These are phyloP conservation scores for Branchipolynoe longqiensis DNA, from an alignment of 2,888 invertebrate genomes.

Conservation along the genomic window DNA sequence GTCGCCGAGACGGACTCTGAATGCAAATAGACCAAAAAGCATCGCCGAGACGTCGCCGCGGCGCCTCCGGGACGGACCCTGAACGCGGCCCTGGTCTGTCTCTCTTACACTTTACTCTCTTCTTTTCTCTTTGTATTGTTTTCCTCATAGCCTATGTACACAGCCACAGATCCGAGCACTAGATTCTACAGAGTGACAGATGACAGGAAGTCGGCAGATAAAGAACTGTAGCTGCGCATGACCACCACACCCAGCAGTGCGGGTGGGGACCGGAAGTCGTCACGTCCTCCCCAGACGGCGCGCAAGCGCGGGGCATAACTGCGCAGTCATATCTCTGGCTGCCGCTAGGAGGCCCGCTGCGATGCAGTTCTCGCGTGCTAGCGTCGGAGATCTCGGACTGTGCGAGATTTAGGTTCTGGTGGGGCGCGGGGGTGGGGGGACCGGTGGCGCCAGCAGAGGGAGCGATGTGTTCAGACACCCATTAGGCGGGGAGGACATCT, in stretches of 20 bases:
- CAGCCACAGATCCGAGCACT: no score
- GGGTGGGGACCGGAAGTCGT: slow-evolving; percentile 19
- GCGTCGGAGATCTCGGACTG: background rate
- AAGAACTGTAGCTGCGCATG: slow-evolving; percentile 2
- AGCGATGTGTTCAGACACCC: background rate
- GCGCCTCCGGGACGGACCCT: no score
- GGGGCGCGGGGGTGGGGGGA: background rate
- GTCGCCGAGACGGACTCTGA: no score
- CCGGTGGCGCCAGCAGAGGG: background rate
- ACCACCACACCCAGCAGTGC: background rate
- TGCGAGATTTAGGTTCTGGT: background rate
- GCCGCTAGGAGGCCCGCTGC: background rate
- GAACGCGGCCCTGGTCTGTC: no score
- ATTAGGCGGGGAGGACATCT: no score
- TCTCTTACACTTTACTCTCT: no score
- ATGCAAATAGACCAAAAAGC: no score
- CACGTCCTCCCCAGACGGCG: background rate
- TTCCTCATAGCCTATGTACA: no score
- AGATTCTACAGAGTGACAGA: no score
- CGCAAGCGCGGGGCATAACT: slow-evolving; percentile 1
- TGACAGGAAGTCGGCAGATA: slow-evolving; percentile 22
- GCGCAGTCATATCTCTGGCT: background rate
- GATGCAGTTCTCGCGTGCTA: slow-evolving; percentile 27
- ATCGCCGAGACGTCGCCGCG: no score
- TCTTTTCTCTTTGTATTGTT: no score